Conservation (phyloP, 2,113 vertebrate species). For the Dasyornis broadbenti region DNA sequence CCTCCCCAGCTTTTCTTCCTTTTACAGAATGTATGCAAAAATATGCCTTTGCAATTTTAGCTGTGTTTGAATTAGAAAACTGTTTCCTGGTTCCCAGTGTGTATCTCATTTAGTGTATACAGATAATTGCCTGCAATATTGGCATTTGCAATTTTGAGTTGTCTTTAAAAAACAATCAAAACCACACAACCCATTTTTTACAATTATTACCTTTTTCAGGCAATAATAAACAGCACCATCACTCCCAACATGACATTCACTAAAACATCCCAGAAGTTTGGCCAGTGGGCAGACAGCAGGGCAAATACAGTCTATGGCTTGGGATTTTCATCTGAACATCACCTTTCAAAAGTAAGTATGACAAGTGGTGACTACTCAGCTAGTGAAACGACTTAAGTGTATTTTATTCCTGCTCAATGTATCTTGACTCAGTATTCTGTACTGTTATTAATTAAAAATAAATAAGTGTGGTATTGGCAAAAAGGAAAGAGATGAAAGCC, state of each 20-base stretch:
- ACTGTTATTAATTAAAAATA: not conserved
- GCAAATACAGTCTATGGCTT: constrained; percentile 98
- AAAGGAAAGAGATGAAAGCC: not conserved
- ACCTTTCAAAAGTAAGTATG: constrained; percentile 90
- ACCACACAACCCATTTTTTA: accelerated
- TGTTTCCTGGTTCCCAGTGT: not conserved
- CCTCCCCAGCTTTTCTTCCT: not conserved
- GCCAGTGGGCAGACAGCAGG: constrained; percentile 97
- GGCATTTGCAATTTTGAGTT: not conserved
- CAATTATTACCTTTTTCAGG: constrained; percentile 75
- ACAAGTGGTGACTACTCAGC: not conserved
- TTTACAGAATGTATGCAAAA: not conserved
- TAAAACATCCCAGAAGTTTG: constrained; percentile 99
- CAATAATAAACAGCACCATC: constrained; percentile 99
- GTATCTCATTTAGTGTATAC: not conserved
- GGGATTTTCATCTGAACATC: constrained; percentile 98
- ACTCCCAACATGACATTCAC: constrained; percentile 99
- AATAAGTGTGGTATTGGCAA: not conserved
- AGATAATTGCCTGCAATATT: not conserved
- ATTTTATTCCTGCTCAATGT: not conserved
- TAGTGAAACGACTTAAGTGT: not conserved
- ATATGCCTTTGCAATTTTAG: not conserved
- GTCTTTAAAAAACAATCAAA: not conserved
- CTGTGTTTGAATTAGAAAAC: not conserved
- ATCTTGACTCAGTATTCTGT: not conserved